Percentiles rank a stretch among this genome's conserved stretches.
These are phyloP conservation scores for Anhinga rufa DNA, from an alignment of 2,113 vertebrate genomes.

Conservation along the genomic window DNA sequence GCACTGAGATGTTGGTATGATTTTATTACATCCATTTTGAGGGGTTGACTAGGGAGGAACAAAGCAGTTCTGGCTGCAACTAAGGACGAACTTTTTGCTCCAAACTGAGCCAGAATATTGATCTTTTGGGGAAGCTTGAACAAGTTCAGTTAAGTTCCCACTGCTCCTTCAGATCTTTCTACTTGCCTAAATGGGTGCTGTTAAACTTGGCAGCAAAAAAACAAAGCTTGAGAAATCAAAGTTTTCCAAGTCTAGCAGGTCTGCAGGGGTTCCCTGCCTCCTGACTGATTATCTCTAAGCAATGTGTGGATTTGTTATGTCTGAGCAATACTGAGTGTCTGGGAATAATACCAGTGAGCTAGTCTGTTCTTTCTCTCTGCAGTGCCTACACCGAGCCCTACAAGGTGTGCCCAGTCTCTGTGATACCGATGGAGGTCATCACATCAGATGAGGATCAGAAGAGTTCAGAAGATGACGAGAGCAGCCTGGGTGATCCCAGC, in stretches of 20 bases:
- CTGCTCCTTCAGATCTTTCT: neutral
- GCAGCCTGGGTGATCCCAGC: conserved; percentile 69
- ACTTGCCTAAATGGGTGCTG: neutral
- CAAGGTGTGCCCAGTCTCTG: conserved; percentile 78
- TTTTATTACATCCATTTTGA: neutral
- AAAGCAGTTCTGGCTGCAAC: neutral
- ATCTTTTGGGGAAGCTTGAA: neutral
- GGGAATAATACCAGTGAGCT: neutral
- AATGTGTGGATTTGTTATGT: neutral
- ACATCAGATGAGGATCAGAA: conserved; percentile 85
- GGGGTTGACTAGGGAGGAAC: neutral
- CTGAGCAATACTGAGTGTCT: neutral
- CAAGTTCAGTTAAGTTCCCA: neutral
- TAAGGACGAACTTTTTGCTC: neutral
- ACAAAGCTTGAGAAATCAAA: neutral
- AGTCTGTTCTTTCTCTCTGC: neutral
- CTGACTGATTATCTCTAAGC: neutral
- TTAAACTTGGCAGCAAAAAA: neutral
- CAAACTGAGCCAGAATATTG: neutral
- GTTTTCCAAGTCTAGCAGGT: neutral
- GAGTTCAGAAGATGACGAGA: conserved; percentile 91
- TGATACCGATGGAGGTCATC: conserved; percentile 56
- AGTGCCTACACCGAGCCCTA: conserved; percentile 96
- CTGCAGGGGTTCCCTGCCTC: neutral
- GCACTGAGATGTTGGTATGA: neutral